Conservation (phyloP, 2,888 invertebrate species). For the Oscheius myriophilus region DNA sequence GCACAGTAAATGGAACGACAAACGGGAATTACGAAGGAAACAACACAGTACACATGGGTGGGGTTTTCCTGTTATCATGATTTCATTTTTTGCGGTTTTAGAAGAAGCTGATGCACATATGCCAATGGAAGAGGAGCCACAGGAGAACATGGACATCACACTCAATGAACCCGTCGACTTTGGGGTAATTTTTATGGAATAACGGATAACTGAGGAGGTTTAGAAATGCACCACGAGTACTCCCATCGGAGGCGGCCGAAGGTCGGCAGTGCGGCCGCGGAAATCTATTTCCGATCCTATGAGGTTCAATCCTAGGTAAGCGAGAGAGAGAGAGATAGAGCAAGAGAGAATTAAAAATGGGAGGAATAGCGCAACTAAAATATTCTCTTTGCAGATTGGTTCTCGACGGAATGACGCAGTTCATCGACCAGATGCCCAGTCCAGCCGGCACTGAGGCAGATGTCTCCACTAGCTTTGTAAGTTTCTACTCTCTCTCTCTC, state of each 20-base stretch:
- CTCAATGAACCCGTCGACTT: conserved; percentile 5
- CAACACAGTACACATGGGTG: too few species aligned
- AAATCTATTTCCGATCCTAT: conserved; percentile 3
- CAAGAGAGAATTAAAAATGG: neutral
- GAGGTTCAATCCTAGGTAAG: conserved; percentile 20
- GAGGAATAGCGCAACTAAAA: neutral
- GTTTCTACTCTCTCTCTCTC: neutral
- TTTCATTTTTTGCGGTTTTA: neutral
- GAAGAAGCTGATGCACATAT: too few species aligned
- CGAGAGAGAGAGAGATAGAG: neutral
- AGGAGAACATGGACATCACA: neutral
- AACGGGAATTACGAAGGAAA: neutral
- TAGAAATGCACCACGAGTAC: conserved; percentile 10
- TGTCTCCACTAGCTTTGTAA: neutral
- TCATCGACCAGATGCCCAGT: conserved; percentile 18
- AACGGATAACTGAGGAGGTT: neutral
- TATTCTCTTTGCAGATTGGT: conserved; percentile 1
- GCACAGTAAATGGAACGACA: neutral
- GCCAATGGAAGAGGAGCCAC: too few species aligned
- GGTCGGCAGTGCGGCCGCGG: neutral
- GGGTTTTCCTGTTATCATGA: too few species aligned
- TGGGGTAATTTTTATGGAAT: too few species aligned
- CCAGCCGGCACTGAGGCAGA: conserved; percentile 12
- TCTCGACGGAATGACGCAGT: conserved; percentile 16
- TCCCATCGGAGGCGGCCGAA: neutral